Evolutionary conservation across 1,140 invertebrate species (phyloP), one percentile per base, ranked within the genome.

Genomic region (Mercenaria mercenaria): DNA sequence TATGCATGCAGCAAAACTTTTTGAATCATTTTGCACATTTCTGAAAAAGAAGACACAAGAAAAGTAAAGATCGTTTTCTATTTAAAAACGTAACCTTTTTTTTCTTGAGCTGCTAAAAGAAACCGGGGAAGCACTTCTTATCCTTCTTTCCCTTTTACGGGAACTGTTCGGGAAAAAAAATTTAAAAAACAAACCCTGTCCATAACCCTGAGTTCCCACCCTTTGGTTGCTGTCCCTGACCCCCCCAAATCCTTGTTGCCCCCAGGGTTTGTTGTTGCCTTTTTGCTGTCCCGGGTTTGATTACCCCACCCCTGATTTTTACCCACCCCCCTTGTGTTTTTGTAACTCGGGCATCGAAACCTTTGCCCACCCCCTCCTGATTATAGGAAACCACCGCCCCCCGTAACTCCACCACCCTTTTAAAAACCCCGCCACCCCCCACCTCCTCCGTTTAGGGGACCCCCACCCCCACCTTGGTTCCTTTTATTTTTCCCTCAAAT

Each of bases 191-290:
- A n/a, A n/a, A n/a, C n/a, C 76, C 76, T 79, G 76, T 56, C 76
- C 76, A 79, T 79, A 79, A 4, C 76, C 76, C 76, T 79, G 76
- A 52, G 76, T 56, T 79, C 76, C 76, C 76, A 79, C 11, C 50
- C 47, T 56, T 79, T n/a, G n/a, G 76, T 29, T 79, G 76, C 20
- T 79, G 76, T 37, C 26, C 47, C 47, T 79, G 76, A 52, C 47
- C 47, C 11, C 43, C 32, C 76, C 76, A 79, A n/a, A n/a, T 6
- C 47, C 47, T 79, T 79, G 76, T 56, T 79, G 76, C 23, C 76
- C 50, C 76, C 76, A 79, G 41, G 4, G 2, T 77, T 77, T 64
- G 50, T 77, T 64, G 1, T 47, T 6, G 29, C 18, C 15, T 74
- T 74, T n/a, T n/a, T n/a, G 81, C 37, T 61, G 52, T 11, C 37